phyloP scores from a whole-genome alignment of 2,888 invertebrate genomes.

The Hirtodrosophila duncani region DNA sequence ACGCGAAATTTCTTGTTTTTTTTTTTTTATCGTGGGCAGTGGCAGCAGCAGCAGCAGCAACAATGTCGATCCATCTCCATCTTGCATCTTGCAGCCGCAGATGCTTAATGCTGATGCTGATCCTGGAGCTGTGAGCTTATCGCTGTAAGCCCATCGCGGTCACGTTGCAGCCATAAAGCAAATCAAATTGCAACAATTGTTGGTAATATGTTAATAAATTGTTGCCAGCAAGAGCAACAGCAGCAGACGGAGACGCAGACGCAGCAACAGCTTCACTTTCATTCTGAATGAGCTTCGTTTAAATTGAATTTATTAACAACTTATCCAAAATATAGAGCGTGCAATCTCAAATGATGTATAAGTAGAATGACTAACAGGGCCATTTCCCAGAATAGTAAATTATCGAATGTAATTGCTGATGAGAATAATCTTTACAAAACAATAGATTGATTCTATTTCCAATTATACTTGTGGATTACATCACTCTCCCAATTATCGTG shows the following conservation, averaged over 20 bases:
- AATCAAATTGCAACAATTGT: slow-evolving; percentile 73
- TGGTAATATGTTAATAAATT: slow-evolving; percentile 72
- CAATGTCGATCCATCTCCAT: slow-evolving; percentile 13
- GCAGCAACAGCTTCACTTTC: slow-evolving; percentile 60
- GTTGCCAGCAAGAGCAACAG: slow-evolving; percentile 6
- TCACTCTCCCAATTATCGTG: too few species aligned
- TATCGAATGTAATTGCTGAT: too few species aligned
- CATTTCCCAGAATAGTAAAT: too few species aligned
- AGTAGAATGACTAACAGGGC: too few species aligned
- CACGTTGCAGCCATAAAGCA: slow-evolving; percentile 66
- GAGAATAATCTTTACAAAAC: too few species aligned
- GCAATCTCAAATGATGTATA: too few species aligned
- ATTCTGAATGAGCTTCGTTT: slow-evolving; percentile 52
- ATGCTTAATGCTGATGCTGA: slow-evolving; percentile 10
- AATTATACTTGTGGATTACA: too few species aligned
- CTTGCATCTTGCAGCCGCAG: slow-evolving; percentile 22
- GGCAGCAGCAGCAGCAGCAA: slow-evolving; percentile 19
- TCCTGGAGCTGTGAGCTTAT: too few species aligned
- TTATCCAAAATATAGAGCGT: slow-evolving; percentile 12
- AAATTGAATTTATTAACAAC: slow-evolving; percentile 49
- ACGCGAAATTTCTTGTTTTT: slow-evolving; percentile 69
- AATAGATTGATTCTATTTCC: too few species aligned
- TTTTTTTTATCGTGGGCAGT: slow-evolving; percentile 69
- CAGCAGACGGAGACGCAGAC: too few species aligned
- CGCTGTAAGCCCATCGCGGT: slow-evolving; percentile 55